Base-by-base conservation (phyloP, 2,113 vertebrate genomes). In the Notarius lentiginosus region DNA sequence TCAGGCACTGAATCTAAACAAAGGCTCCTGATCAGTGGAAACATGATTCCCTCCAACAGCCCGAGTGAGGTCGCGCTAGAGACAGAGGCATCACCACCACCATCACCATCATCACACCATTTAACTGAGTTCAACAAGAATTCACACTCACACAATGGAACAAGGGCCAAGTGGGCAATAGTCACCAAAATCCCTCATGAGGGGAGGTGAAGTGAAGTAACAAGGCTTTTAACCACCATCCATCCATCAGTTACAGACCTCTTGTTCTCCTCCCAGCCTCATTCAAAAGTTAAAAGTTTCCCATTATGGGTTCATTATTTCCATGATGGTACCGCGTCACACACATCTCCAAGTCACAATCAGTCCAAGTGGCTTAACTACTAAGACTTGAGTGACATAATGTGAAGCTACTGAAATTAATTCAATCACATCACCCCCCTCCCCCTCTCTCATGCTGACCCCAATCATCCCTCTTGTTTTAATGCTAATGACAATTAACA, bases 1-100 rank as follows among this genome's bases (percentile, higher is more conserved):
- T 5, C 14, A 10, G 58, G 65, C 30, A 41, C 51, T 70, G 80
- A 75, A 89, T 88, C 89, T 91, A 93, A 93, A 95, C 94, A 94
- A 95, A 94, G 94, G 92, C 94, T 82, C 84, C 84, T 86, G 88
- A 92, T 90, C 90, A 89, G 84, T 90, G 87, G 91, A 91, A 93
- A 91, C 90, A 93, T 90, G 88, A 92, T 93, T 94, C 91, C 91
- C 91, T 88, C 87, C 92, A 93, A 91, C 89, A 91, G 93, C 92
- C 93, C 93, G 92, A 91, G 82, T 92, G 94, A 94, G 93, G 94
- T 95, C 93, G 93, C 94, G 89, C 93, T 87, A 91, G 93, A 95
- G 93, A 93, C 79, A 90, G 88, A 87, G 88, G 55, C 81, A 75
- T 77, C 41, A 41, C 41, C 41, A 41, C 41, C 41, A 41, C 34